Percentiles rank a stretch among this genome's conserved stretches.
phyloP scores from a whole-genome alignment of 2,888 invertebrate species.

The Tinea trinotella region DNA sequence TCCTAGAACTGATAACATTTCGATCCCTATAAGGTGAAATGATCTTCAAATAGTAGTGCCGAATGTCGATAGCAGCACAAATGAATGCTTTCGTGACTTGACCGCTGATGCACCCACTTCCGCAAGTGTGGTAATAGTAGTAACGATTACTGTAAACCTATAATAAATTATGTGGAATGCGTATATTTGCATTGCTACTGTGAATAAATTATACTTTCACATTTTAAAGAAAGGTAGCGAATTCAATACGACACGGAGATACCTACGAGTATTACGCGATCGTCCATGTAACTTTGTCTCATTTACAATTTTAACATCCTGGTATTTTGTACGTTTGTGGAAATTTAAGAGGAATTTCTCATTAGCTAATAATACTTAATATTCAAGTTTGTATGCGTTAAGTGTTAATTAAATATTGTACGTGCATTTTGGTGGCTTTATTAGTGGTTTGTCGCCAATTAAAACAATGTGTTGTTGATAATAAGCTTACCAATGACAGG shows the following conservation, averaged over 20 bases:
- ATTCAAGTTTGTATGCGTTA: too few species aligned
- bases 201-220: neutral
- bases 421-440: neutral
- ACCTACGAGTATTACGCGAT: neutral
- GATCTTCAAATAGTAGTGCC: constrained; percentile 1
- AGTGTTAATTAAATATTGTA: neutral
- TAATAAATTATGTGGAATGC: constrained; percentile 3
- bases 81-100: constrained; percentile 15
- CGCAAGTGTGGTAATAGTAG: constrained; percentile 5
- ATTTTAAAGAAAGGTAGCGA: neutral
- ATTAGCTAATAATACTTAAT: too few species aligned
- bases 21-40: neutral
- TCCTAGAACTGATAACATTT: neutral
- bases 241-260: neutral
- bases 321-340: too few species aligned
- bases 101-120: constrained; percentile 17
- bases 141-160: constrained; percentile 11
- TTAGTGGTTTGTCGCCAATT: neutral
- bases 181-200: constrained; percentile 11
- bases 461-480: constrained; percentile 2
- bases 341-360: too few species aligned
- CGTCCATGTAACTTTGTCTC: neutral
- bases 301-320: neutral
- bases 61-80: constrained; percentile 3
- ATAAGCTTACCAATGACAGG: neutral